Evolutionary conservation across 1,140 invertebrate genomes (phyloP).

Genomic region (Chironomus tepperi): DNA sequence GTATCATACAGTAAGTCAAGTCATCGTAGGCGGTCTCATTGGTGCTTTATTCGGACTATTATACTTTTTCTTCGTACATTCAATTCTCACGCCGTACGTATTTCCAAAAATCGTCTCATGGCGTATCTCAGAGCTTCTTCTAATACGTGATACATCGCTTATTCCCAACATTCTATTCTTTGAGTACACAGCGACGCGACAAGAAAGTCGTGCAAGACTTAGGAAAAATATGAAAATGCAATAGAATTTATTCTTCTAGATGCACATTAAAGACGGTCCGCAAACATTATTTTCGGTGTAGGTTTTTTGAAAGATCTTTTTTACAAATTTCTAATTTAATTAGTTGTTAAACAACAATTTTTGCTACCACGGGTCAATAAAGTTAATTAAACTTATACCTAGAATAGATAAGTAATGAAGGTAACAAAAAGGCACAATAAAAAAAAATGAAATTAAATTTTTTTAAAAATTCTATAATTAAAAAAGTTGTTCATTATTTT

Average conservation of each 20-base stretch:
- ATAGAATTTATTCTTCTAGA: constrained; percentile 40
- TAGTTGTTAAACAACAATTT: constrained; percentile 14
- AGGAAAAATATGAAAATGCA: constrained; percentile 83
- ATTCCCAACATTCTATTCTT: constrained; percentile 94
- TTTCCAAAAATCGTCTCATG: constrained; percentile 79
- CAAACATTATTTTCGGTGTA: background rate
- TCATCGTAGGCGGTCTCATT: constrained; percentile 63
- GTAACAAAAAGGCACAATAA: constrained; percentile 5
- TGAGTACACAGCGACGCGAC: constrained; percentile 81
- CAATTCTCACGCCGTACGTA: constrained; percentile 64
- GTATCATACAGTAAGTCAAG: constrained; percentile 79
- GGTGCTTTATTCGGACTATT: constrained; percentile 57
- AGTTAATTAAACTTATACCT: background rate
- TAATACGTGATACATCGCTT: constrained; percentile 80
- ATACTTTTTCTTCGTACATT: constrained; percentile 73
- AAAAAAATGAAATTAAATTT: background rate
- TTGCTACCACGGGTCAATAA: background rate
- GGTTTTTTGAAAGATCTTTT: background rate
- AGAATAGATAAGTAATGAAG: background rate
- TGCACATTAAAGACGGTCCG: background rate
- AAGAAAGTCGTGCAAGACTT: constrained; percentile 68
- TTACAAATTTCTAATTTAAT: background rate
- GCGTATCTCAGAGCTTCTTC: constrained; percentile 76
- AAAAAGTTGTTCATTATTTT: no score
- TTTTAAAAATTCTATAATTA: background rate